phyloP scores from a whole-genome alignment of 2,888 invertebrate genomes.

The Phaedon cochleariae region DNA sequence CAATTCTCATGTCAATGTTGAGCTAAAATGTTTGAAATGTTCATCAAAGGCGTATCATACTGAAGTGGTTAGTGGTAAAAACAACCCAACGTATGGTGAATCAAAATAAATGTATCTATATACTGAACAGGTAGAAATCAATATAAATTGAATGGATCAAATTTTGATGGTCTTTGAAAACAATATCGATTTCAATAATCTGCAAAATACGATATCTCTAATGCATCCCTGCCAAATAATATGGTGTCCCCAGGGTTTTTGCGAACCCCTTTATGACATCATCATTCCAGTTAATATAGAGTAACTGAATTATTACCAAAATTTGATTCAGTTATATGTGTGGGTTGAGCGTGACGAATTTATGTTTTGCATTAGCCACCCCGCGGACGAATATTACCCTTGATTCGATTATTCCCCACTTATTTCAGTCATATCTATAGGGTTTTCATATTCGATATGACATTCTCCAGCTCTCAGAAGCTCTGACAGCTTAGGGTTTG shows the following conservation, averaged over 20 bases:
- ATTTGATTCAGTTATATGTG: conserved; percentile 57
- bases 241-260: conserved; percentile 42
- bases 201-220: conserved; percentile 32
- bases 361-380: conserved; percentile 53
- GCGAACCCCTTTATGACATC: conserved; percentile 52
- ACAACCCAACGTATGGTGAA: too few relatives aligned
- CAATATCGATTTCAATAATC: not conserved
- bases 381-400: conserved; percentile 46
- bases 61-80: too few relatives aligned
- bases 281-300: conserved; percentile 52
- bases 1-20: too few relatives aligned
- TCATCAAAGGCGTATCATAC: too few relatives aligned
- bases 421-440: not conserved
- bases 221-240: conserved; percentile 46
- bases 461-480: not conserved
- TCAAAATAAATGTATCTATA: too few relatives aligned
- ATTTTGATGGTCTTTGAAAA: too few relatives aligned
- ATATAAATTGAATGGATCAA: not conserved
- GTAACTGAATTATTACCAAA: conserved; percentile 55
- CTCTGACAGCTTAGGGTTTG: too few relatives aligned
- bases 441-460: not conserved
- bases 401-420: conserved; percentile 49
- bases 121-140: too few relatives aligned
- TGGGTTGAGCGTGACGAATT: conserved; percentile 57
- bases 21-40: too few relatives aligned